Evolutionary conservation across 2,113 vertebrate species (phyloP).

Genomic region (Planiliza haematocheilus): DNA sequence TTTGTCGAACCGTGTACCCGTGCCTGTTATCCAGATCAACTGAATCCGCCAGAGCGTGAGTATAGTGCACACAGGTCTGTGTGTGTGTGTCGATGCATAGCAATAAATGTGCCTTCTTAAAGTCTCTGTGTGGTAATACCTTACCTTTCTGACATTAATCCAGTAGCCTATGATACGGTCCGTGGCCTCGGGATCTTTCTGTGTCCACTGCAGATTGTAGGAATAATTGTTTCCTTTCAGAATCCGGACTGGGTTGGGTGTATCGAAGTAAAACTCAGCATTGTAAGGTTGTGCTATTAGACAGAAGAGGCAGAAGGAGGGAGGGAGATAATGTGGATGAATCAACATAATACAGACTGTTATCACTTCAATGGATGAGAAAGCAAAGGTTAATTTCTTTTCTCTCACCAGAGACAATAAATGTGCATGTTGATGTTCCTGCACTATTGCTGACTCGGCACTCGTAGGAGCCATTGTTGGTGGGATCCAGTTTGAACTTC

Average conservation of each 20-base stretch:
- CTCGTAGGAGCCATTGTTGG: conserved; percentile 91
- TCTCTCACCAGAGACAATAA: conserved; percentile 93
- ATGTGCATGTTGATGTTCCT: conserved; percentile 90
- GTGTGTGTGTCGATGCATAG: neutral
- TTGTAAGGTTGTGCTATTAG: conserved; percentile 90
- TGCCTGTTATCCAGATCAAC: neutral
- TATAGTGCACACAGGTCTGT: neutral
- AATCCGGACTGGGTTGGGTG: conserved; percentile 93
- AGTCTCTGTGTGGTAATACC: conserved; percentile 13
- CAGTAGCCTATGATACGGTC: conserved; percentile 93
- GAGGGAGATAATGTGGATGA: no score
- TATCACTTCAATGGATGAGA: no score
- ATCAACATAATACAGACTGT: no score
- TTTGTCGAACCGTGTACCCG: conserved; percentile 9
- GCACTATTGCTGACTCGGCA: conserved; percentile 92
- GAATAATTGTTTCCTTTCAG: conserved; percentile 95
- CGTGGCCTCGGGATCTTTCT: conserved; percentile 92
- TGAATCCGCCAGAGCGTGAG: neutral
- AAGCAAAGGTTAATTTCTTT: no score
- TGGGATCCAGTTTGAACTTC: conserved; percentile 88
- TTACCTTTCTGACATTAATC: conserved; percentile 91
- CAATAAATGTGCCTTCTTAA: neutral
- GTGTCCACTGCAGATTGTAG: conserved; percentile 97
- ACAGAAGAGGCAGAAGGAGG: neutral
- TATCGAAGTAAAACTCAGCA: conserved; percentile 99